These are phyloP conservation scores for Cotesia typhae DNA, from an alignment of 1,140 invertebrate genomes.

Conservation along the genomic window DNA sequence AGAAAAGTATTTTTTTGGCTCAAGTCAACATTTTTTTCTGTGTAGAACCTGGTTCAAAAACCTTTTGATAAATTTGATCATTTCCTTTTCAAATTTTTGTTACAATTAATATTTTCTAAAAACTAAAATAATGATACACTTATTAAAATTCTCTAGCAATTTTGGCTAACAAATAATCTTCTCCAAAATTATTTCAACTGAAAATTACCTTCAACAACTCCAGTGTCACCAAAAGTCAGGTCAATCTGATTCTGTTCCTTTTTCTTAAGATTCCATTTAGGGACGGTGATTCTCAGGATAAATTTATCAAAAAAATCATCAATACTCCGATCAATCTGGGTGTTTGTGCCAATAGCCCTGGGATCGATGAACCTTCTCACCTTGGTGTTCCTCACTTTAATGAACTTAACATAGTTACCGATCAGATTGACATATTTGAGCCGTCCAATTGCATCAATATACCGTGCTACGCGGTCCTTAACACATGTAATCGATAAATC, in stretches of 20 bases:
- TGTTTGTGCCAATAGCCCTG: constrained; percentile 48
- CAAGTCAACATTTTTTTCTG: no score
- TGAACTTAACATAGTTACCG: constrained; percentile 66
- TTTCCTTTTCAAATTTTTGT: not conserved
- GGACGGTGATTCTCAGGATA: constrained; percentile 60
- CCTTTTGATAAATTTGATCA: no score
- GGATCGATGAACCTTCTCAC: constrained; percentile 32
- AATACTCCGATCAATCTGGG: constrained; percentile 65
- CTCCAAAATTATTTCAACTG: not conserved
- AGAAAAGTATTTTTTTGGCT: no score
- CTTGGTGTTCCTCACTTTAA: constrained; percentile 51
- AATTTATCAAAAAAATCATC: constrained; percentile 69
- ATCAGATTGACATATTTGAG: constrained; percentile 66
- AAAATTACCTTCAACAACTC: constrained; percentile 52
- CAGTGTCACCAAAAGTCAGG: constrained; percentile 55
- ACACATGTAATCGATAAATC: constrained; percentile 66
- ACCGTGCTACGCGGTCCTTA: constrained; percentile 65
- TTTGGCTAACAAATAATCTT: no score
- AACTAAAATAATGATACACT: not conserved
- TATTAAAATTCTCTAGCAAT: no score
- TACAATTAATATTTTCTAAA: not conserved
- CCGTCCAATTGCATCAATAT: constrained; percentile 63
- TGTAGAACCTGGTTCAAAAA: no score
- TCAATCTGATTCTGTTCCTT: constrained; percentile 57
- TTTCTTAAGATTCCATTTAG: constrained; percentile 51